Base-by-base conservation (phyloP, 2,113 vertebrate genomes). In the Sardina pilchardus region DNA sequence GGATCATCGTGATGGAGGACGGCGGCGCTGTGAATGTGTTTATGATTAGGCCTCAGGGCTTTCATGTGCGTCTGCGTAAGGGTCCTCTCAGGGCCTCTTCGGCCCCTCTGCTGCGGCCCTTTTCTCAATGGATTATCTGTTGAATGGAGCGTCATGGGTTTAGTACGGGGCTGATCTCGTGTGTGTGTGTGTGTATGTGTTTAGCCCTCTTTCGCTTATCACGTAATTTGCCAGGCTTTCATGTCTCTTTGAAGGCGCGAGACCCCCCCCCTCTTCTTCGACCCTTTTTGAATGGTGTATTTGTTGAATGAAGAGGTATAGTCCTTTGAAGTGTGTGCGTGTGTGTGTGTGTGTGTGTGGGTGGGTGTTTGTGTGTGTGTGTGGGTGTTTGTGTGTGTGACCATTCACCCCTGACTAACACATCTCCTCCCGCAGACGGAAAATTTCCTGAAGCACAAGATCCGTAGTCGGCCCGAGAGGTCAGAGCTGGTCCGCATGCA, bases 391-490 rank as follows among this genome's bases (percentile, higher is more conserved):
- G 53, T 56, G 59, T n/a, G 71, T 71, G 14, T 34, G 71, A 16
- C 71, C 14, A 16, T 78, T 34, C 71, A 78, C 26, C 30, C 71
- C 71, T 78, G 71, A 34, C 16, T 78, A 71, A 78, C 30, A 34
- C 71, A 34, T 90, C 80, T 85, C 36, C 83, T 43, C 88, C 63
- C 89, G 1, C 89, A 99, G 98, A 99, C 98, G 0, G 98, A 99
- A 90, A 99, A 98, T 92, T 99, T 99, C 92, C 92, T 99, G 93
- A 99, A 99, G 94, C 98, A 99, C 93, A 99, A 99, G 94, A 99
- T 99, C 89, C 96, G 98, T 85, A 99, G 97, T 91, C 94, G 98
- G 81, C 98, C 98, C 0, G 97, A 99, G 89, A 95, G 98, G 81
- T 96, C 98, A 0, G 98, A 99, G 93, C 94, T 99, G 89, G 97